phyloP scores from a whole-genome alignment of 2,113 vertebrate species.

The Otolemur garnettii region DNA sequence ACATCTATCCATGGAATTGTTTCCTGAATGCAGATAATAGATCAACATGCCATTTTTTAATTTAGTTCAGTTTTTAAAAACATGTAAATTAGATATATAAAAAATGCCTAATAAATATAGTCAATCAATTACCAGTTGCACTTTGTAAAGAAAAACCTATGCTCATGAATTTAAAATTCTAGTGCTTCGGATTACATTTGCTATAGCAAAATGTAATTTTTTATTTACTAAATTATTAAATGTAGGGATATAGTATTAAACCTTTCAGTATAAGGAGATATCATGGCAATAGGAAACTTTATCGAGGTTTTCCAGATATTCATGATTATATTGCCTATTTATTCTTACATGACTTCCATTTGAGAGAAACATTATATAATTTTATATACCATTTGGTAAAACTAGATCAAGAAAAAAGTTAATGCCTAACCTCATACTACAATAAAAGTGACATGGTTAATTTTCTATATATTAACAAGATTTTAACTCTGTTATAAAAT shows the following conservation, averaged over 20 bases:
- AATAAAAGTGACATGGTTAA: not conserved
- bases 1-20: not conserved
- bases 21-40: not conserved
- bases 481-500: conserved; percentile 23
- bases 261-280: not conserved
- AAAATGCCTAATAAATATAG: not conserved
- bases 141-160: not conserved
- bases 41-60: not conserved
- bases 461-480: conserved; percentile 34
- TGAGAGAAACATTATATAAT: conserved; percentile 1
- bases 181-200: not conserved
- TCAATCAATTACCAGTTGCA: not conserved
- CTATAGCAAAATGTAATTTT: not conserved
- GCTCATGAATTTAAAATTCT: conserved; percentile 6
- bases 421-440: not conserved
- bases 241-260: not conserved
- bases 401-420: conserved; percentile 5
- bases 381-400: conserved; percentile 14
- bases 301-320: not conserved
- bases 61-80: not conserved
- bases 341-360: not conserved
- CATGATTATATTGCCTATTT: not conserved
- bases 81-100: not conserved
- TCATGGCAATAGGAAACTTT: not conserved
- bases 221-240: not conserved